Base-by-base conservation (phyloP, 2,797 vertebrate genomes). In the Falco cherrug region DNA sequence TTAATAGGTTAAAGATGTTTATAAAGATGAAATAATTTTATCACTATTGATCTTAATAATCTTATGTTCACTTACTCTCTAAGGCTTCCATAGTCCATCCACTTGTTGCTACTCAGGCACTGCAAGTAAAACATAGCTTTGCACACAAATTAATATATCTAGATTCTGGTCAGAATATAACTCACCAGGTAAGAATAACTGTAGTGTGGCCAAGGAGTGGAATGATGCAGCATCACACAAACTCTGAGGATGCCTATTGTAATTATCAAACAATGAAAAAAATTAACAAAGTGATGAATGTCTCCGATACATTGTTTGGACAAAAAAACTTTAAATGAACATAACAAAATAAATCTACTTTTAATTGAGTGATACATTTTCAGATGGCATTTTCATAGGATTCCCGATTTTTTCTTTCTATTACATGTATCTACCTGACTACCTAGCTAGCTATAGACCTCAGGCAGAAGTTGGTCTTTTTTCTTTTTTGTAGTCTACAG, bases 41-140 rank as follows among this genome's bases (percentile, higher is more conserved):
- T 89, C 35, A 29, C 5, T 59, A 35, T 68, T 82, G 82, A 93
- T 71, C n/a, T 70, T 74, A 79, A 91, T 89, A 90, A 93, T 89
- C 50, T 92, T 84, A 87, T 5, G 2, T 89, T 93, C 69, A 74
- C 78, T 94, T 87, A 37, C 53, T 91, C 31, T 93, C 45, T 71
- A 53, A 89, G 54, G 31, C 59, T 81, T 85, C 54, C 67, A 77
- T 33, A 76, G 74, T 84, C 45, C 18, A 88, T 81, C 39, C 41
- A 94, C 84, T 87, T 96, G 93, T 87, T 96, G 92, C 84, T 96
- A 91, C 76, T 65, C 86, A 92, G 81, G 35, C 85, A 82, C 54
- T 53, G 82, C 41, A 90, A 80, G 65, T 79, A 88, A 91, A 93
- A 68, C 39, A 59, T 14, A 77, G 31, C 15, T 83, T 87, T 84